These are phyloP conservation scores for Diorhabda elongata DNA, from an alignment of 1,140 invertebrate genomes.

Conservation along the genomic window DNA sequence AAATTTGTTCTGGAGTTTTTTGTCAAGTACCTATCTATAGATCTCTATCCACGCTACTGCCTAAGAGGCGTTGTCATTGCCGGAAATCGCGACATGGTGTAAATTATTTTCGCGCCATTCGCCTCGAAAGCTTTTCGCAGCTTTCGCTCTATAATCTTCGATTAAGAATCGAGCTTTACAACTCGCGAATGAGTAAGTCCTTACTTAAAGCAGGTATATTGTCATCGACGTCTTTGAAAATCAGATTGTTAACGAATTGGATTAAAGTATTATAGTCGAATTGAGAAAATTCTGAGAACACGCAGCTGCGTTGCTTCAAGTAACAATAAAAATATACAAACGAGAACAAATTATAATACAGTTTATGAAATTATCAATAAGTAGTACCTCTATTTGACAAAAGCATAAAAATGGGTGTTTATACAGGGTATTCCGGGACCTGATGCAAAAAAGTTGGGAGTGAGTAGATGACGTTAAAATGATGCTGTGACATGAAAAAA, in stretches of 20 bases:
- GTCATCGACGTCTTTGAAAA: background rate
- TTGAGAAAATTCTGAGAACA: background rate
- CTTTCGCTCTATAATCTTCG: constrained; percentile 2
- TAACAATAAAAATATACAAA: no score
- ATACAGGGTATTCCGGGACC: no score
- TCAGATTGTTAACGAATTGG: constrained; percentile 2
- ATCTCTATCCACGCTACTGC: background rate
- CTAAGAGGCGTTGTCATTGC: background rate
- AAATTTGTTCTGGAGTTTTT: no score
- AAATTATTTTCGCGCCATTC: constrained; percentile 2
- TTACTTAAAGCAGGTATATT: constrained; percentile 2
- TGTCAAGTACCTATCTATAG: no score
- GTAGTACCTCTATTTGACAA: no score
- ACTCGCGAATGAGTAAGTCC: constrained; percentile 1
- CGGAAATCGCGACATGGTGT: constrained; percentile 1
- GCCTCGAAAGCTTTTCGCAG: constrained; percentile 1
- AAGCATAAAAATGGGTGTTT: no score
- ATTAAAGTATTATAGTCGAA: background rate
- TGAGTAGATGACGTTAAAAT: no score
- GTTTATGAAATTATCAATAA: no score
- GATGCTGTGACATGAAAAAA: no score
- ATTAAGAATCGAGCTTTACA: background rate
- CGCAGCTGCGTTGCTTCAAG: background rate
- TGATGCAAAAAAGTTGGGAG: no score
- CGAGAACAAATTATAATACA: no score